Percentiles rank a stretch among this genome's conserved stretches.
Conservation (phyloP, 2,888 invertebrate genomes). For the Encarsia formosa region DNA sequence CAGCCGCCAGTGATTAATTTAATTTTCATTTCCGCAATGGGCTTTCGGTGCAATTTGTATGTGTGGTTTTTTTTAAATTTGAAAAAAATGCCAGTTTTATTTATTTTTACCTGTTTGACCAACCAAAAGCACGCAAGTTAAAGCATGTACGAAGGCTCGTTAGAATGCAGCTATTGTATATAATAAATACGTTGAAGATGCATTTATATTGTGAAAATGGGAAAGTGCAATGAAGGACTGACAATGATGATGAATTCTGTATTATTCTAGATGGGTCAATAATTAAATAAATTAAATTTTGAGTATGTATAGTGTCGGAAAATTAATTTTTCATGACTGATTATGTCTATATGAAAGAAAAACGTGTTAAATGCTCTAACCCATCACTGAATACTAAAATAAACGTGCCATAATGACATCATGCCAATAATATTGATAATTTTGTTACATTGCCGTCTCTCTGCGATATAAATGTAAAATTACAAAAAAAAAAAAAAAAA, state of each 20-base stretch:
- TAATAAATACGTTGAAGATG: constrained; percentile 47
- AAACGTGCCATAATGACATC: constrained; percentile 51
- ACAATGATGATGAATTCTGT: constrained; percentile 21
- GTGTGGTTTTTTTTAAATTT: background rate
- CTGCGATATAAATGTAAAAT: too few relatives aligned
- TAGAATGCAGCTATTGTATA: constrained; percentile 42
- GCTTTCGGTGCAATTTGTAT: constrained; percentile 36
- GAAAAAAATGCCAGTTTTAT: background rate
- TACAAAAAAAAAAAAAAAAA: too few relatives aligned
- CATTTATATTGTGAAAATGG: constrained; percentile 48
- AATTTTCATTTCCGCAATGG: constrained; percentile 23
- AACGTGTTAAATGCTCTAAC: constrained; percentile 30
- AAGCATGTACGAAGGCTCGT: constrained; percentile 32
- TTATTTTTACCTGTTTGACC: constrained; percentile 29
- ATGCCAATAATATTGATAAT: constrained; percentile 50
- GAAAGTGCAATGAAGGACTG: constrained; percentile 49
- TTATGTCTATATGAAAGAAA: constrained; percentile 37
- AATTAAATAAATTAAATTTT: constrained; percentile 17
- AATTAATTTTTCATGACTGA: constrained; percentile 35
- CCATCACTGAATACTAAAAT: constrained; percentile 40
- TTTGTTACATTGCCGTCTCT: constrained; percentile 44
- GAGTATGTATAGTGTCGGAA: constrained; percentile 21
- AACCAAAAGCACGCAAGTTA: constrained; percentile 34
- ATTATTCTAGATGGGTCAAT: constrained; percentile 18
- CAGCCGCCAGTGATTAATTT: constrained; percentile 15